Evolutionary conservation across 1,140 invertebrate genomes (phyloP), one percentile per base, ranked within the genome.

Genomic region (Leguminivora glycinivorella): DNA sequence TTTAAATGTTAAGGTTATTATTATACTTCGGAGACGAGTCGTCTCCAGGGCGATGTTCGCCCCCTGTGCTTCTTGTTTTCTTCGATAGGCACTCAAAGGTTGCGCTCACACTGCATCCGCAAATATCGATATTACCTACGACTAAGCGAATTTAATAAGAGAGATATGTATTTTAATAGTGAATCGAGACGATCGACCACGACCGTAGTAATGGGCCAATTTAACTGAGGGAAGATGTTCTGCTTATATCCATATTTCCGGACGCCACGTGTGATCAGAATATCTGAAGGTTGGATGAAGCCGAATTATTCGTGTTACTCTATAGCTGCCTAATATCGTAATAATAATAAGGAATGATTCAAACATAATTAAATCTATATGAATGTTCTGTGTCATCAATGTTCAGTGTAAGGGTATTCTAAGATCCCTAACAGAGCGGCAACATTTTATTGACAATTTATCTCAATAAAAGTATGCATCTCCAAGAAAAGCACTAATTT

Each of bases 21-120:
- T 76, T 88, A 89, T 89, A 87, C 77, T 84, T 89, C 76, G 75
- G 80, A 84, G 81, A 79, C 72, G 52, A 74, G 70, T 69, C 52
- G 71, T 79, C 80, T 82, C 77, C 75, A 75, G 82, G 86, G 85
- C 85, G 73, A 58, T 77, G 74, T 80, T 79, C 66, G 83, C 83
- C 87, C 82, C 86, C 83, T 89, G 75, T 87, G 89, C 87, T 89
- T 89, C 86, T 88, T 91, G 85, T 91, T 91, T 89, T 91, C 87
- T 91, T 89, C 82, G 56, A 81, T 72, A 78, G 70, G 81, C 79
- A 78, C 72, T 56, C 63, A 25, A 73, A 77, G 63, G 72, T 73
- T 73, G 72, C 68, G 69, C 69, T 75, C 71, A 73, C 60, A 60
- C 56, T 72, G 74, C 72, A 63, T 76, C 71, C 75, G 74, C 70